phyloP scores from a whole-genome alignment of 2,797 vertebrate genomes.

The Rhadinocentrus ornatus region DNA sequence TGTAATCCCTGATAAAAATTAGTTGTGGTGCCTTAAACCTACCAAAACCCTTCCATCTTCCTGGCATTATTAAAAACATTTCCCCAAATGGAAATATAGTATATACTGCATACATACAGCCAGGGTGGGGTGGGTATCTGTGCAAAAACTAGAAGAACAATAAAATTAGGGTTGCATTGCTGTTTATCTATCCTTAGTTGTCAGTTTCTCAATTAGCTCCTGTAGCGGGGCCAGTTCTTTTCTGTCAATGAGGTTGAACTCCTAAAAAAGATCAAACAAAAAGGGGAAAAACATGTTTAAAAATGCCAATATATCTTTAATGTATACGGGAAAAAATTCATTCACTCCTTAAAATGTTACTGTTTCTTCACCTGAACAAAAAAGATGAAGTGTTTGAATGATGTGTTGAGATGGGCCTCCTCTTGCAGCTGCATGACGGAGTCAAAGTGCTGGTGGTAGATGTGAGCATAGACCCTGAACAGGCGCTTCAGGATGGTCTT shows the following conservation, averaged over 20 bases:
- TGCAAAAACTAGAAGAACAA: constrained; percentile 80
- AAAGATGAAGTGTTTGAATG: constrained; percentile 99
- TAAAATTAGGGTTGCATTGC: constrained; percentile 59
- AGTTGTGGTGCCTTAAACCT: constrained; percentile 73
- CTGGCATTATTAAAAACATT: constrained; percentile 78
- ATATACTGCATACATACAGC: constrained; percentile 82
- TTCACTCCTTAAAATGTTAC: not conserved
- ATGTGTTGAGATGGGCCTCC: constrained; percentile 98
- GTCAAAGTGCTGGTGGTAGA: constrained; percentile 98
- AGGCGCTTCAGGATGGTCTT: constrained; percentile 98
- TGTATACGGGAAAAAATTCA: not conserved
- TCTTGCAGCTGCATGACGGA: constrained; percentile 97
- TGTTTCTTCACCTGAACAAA: constrained; percentile 93
- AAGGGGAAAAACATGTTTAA: not conserved
- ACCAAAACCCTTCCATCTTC: constrained; percentile 70
- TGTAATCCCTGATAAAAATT: constrained; percentile 76
- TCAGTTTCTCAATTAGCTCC: constrained; percentile 99
- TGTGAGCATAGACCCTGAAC: constrained; percentile 96
- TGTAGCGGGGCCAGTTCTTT: constrained; percentile 96
- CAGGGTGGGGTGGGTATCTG: constrained; percentile 78
- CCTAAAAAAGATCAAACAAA: constrained; percentile 75
- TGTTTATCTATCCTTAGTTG: constrained; percentile 97
- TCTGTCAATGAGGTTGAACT: constrained; percentile 98
- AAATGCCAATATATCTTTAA: not conserved
- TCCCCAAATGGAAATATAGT: constrained; percentile 81